Evolutionary conservation across 2,113 vertebrate species (phyloP).

Genomic region (Phodopus roborovskii): DNA sequence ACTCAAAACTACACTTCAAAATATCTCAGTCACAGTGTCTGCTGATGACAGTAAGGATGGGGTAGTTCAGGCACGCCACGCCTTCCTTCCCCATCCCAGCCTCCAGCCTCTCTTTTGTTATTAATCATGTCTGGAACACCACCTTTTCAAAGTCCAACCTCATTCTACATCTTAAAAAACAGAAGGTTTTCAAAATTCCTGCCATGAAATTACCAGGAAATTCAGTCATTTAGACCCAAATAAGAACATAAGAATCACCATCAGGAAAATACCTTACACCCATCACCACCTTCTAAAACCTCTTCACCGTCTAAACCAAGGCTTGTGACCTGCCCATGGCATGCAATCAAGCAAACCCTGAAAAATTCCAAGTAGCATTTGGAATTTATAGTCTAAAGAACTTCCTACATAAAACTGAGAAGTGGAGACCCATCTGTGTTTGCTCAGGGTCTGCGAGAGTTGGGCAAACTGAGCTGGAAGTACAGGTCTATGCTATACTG

Average conservation of each 20-base stretch:
- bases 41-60: not conserved
- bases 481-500: conserved; percentile 67
- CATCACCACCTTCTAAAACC: conserved; percentile 69
- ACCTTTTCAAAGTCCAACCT: conserved; percentile 27
- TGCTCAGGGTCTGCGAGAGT: conserved; percentile 78
- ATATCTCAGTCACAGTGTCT: not conserved
- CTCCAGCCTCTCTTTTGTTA: not conserved
- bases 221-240: conserved; percentile 39
- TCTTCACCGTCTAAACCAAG: conserved; percentile 47
- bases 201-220: conserved; percentile 53
- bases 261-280: not conserved
- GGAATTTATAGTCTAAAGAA: conserved; percentile 71
- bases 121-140: not conserved
- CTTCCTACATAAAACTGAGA: conserved; percentile 71
- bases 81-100: not conserved
- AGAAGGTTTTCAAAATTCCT: conserved; percentile 21
- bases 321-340: conserved; percentile 65
- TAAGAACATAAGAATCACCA: conserved; percentile 64
- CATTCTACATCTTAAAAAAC: conserved; percentile 44
- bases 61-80: not conserved
- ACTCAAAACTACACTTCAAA: conserved; percentile 23
- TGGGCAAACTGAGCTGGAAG: conserved; percentile 70
- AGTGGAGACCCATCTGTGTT: conserved; percentile 80
- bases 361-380: conserved; percentile 70
- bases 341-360: conserved; percentile 59